phyloP scores from a whole-genome alignment of 23 tunicate genomes.

The Phallusia fumigata region DNA sequence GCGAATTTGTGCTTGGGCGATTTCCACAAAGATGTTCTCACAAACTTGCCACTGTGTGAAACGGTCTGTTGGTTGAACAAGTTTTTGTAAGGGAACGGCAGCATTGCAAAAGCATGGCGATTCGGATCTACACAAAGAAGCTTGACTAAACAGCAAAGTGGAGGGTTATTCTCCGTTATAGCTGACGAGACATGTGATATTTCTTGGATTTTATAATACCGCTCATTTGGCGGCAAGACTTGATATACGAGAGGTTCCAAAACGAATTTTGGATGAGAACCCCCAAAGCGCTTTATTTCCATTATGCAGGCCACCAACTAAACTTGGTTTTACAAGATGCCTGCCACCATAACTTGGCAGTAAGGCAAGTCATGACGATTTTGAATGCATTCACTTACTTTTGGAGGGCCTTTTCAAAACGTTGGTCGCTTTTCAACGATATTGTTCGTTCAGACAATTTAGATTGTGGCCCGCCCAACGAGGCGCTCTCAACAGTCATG shows the following conservation, averaged over 20 bases:
- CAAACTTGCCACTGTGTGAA: too few species aligned
- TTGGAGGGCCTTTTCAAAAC: neutral
- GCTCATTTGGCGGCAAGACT: neutral
- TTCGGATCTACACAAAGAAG: too few species aligned
- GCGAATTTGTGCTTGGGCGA: constrained; percentile 4
- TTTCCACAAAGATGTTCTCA: neutral
- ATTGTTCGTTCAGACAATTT: neutral
- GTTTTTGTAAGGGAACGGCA: too few species aligned
- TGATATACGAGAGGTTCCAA: neutral
- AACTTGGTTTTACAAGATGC: constrained; percentile 2
- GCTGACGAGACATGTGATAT: constrained; percentile 1
- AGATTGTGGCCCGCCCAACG: neutral
- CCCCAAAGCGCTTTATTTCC: constrained; percentile 10
- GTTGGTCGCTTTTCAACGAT: constrained; percentile 4
- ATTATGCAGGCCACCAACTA: neutral
- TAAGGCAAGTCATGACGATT: too few species aligned
- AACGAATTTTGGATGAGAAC: neutral
- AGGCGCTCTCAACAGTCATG: neutral
- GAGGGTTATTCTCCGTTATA: too few species aligned
- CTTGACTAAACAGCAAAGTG: neutral
- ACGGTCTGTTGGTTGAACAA: too few species aligned
- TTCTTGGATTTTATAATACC: neutral
- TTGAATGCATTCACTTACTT: neutral
- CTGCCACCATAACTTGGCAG: too few species aligned
- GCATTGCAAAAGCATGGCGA: too few species aligned